Evolutionary conservation across 2,888 invertebrate species (phyloP), one percentile per base, ranked within the genome.

Genomic region (Drepana falcataria): DNA sequence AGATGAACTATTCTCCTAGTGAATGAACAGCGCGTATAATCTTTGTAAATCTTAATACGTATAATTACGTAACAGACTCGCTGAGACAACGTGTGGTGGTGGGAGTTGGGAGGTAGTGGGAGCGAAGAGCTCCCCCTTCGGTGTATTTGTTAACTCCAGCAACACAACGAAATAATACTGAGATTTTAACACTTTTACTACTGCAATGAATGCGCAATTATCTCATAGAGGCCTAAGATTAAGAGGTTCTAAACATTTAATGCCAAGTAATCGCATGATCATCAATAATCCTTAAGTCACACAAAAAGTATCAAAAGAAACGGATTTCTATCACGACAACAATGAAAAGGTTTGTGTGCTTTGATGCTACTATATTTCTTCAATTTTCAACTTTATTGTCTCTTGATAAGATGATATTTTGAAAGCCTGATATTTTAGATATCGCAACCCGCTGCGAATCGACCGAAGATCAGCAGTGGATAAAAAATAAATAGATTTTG

Each of bases 271-370:
- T 85, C 80, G 78, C 76, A 76, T 84, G 83, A 85, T 85, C 85
- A 87, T 88, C 85, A 86, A 87, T 87, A 86, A 87, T 85, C 83
- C 82, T 79, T 79, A 85, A 76, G 72, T 78, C 77, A 74, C 61
- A 78, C 64, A 79, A 79, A 83, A 81, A 83, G 64, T 64, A 69
- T 66, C 65, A 69, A 63, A 66, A 73, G 67, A 73, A 68, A 73
- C 60, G 73, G 77, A 79, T 79, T 77, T 81, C 78, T 76, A 77
- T 76, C 74, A 65, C 61, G 61, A 61, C 65, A 64, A 71, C 69
- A 68, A 68, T 53, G 53, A 59, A 61, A 61, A 60, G 60, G 53
- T 33, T 33, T 56, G 51, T 54, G 61, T 59, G 51, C 60, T 48
- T 54, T 47, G 53, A 57, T 47, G 57, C 53, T 35, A 59, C 55